Evolutionary conservation across 2,888 invertebrate genomes (phyloP), one percentile per base, ranked within the genome.

Genomic region (Eumerus sabulonum): DNA sequence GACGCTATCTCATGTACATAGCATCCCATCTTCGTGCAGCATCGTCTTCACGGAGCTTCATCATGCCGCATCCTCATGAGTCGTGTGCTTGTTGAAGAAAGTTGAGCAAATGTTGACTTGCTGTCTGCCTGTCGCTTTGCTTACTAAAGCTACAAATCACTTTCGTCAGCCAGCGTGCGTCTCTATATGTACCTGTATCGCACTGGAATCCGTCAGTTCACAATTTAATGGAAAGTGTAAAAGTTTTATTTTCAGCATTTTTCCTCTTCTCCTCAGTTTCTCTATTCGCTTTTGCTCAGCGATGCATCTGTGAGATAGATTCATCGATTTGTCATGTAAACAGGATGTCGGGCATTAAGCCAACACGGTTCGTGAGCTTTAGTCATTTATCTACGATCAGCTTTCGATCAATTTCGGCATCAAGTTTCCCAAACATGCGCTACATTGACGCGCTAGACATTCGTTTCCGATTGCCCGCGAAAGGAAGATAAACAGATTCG

Each of bases 141-240:
- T 67, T 68, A 53, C 47, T 17, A 38, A 54, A 40, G 53, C 73
- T 62, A 62, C 54, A 68, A 74, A 67, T 68, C 54, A 74, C 68
- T 62, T 60, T 68, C 59, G 38, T 50, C 60, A 36, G 40, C 42
- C 27, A 27, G 27, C 27, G 27, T 27, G 27, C 27, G 27, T 27
- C 27, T 27, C 27, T 27, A 44, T 27, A 38, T 16, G 17, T n/a
- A n/a, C n/a, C n/a, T n/a, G n/a, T n/a, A n/a, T n/a, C n/a, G n/a
- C n/a, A n/a, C n/a, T n/a, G n/a, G n/a, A n/a, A n/a, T n/a, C n/a
- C n/a, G 13, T n/a, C 9, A 48, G 14, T n/a, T n/a, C n/a, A 17
- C 44, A 27, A 27, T 57, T 53, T 62, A 62, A 74, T 74, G 67
- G 68, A 74, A 74, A 74, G 74, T 74, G 68, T 56, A 62, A 74